Evolutionary conservation across 2,888 invertebrate genomes (phyloP), one percentile per base, ranked within the genome.

Genomic region (Pheosia tremula): DNA sequence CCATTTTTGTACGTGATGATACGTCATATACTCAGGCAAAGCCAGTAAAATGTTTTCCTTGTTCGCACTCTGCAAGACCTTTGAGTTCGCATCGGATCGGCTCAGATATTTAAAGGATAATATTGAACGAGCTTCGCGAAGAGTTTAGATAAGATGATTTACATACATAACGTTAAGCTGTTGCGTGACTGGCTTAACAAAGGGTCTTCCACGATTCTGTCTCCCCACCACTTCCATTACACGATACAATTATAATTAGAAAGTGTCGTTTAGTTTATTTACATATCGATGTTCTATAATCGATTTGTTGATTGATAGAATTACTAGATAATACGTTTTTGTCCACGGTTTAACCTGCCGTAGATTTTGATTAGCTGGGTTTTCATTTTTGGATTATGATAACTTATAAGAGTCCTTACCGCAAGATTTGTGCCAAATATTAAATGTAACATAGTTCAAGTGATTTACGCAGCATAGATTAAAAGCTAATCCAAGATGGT

Each of bases 1-100:
- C 71, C 64, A 74, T 64, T 63, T 68, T 67, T 63, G 61, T 60
- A 63, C 56, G 63, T 54, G 24, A 24, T 56, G 58, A 64, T 72
- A 74, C 69, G 68, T 68, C 57, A 72, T 70, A 65, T 56, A 63
- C 63, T 67, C 65, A 61, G 61, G 61, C 69, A 66, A 68, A 67
- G 57, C 57, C 70, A 77, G 74, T 82, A 83, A 83, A 82, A 84
- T 82, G 76, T 81, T 85, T 83, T 80, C 78, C 81, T 72, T 82
- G 83, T 83, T 79, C 77, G 64, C 72, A 70, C 65, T 58, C 70
- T 66, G 63, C 68, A 67, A 69, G 67, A 58, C 60, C 70, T 74
- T 75, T 75, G 80, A 79, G 78, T 78, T 77, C 74, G 69, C 70
- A 75, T 65, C 61, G 68, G 62, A 74, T 74, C 64, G 64, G 62